phyloP scores from a whole-genome alignment of 2,797 vertebrate species.

The Acanthurus lineatus region DNA sequence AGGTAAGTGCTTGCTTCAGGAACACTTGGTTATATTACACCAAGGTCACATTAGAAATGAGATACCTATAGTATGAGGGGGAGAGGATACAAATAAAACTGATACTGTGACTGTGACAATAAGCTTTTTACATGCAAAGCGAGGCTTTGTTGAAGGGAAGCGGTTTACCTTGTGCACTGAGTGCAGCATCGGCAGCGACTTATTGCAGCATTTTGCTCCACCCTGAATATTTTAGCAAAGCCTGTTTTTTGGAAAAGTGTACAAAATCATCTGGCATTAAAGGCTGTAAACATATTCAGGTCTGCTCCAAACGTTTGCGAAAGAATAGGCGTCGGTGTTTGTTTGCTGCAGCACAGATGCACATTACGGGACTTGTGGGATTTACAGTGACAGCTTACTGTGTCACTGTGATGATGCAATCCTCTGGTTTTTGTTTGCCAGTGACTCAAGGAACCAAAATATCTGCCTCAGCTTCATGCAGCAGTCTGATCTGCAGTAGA shows the following conservation, averaged over 20 bases:
- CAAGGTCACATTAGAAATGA: slow-evolving; percentile 63
- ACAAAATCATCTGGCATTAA: slow-evolving; percentile 9
- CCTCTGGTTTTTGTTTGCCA: slow-evolving; percentile 38
- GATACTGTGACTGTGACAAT: slow-evolving; percentile 7
- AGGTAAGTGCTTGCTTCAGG: slow-evolving; percentile 51
- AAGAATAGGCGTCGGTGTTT: slow-evolving; percentile 21
- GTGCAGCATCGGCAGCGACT: slow-evolving; percentile 21
- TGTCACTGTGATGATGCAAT: slow-evolving; percentile 52
- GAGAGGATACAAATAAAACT: slow-evolving; percentile 22
- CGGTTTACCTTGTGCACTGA: slow-evolving; percentile 8
- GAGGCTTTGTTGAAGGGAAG: slow-evolving; percentile 11
- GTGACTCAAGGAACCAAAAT: slow-evolving; percentile 48
- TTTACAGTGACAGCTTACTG: slow-evolving; percentile 42
- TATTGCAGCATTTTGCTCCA: slow-evolving; percentile 28
- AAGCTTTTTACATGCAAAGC: slow-evolving; percentile 13
- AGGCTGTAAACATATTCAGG: background rate
- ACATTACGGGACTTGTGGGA: slow-evolving; percentile 31
- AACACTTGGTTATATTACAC: slow-evolving; percentile 50
- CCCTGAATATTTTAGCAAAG: slow-evolving; percentile 22
- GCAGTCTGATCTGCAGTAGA: slow-evolving; percentile 19
- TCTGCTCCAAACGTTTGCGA: background rate
- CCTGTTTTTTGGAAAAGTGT: background rate
- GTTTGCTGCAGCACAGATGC: slow-evolving; percentile 37
- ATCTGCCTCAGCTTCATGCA: slow-evolving; percentile 20
- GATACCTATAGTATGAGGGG: slow-evolving; percentile 7